A percentile compares a stretch with the other conserved stretches of the same genome.
phyloP scores from a whole-genome alignment of 2,113 vertebrate genomes.

The Alexandromys fortis region DNA sequence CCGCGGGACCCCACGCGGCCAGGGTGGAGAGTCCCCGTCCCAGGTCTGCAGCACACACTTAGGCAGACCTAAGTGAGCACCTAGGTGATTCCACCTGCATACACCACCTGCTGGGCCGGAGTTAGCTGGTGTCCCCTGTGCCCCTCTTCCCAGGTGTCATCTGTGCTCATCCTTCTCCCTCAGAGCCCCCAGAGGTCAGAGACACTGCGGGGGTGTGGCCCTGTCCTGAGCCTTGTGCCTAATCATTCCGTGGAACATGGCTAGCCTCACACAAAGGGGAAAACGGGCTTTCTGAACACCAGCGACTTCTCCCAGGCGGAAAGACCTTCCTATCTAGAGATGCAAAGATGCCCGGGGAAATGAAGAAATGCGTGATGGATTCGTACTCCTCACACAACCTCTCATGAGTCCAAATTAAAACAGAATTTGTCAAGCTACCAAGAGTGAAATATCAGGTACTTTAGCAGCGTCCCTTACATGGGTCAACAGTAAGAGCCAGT shows the following conservation, averaged over 20 bases:
- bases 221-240: background rate
- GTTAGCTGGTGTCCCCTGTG: background rate
- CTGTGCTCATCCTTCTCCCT: background rate
- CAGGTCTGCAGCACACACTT: background rate
- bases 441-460: background rate
- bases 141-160: background rate
- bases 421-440: slow-evolving; percentile 22
- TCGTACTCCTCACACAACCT: background rate
- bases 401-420: slow-evolving; percentile 2
- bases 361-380: background rate
- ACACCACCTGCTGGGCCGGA: background rate
- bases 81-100: background rate
- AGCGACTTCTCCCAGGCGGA: background rate
- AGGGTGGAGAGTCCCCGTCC: accelerated
- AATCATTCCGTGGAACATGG: background rate
- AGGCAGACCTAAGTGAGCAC: background rate
- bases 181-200: background rate
- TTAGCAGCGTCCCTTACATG: slow-evolving; percentile 59
- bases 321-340: background rate
- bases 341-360: background rate
- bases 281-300: slow-evolving; percentile 27
- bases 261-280: background rate
- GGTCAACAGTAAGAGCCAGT: slow-evolving; percentile 78
- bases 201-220: accelerated
- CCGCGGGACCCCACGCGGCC: background rate